Evolutionary conservation across 1,140 invertebrate species (phyloP), one percentile per base, ranked within the genome.

Genomic region (Philopotamus ludificatus): DNA sequence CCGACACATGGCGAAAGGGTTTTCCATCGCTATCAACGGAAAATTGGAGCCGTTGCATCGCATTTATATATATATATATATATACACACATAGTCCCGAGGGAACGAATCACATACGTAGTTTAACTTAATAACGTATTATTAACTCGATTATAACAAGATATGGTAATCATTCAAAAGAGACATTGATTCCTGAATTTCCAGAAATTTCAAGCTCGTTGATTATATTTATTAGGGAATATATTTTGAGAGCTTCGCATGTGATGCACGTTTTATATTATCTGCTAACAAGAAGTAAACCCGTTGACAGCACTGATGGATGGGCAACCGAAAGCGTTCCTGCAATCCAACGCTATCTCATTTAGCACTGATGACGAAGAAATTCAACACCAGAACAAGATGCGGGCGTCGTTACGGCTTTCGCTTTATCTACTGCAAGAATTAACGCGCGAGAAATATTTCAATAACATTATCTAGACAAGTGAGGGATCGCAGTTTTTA

Each of bases 231-330:
- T n/a, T n/a, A n/a, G n/a, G n/a, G n/a, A n/a, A n/a, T n/a, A n/a
- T n/a, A n/a, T n/a, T n/a, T n/a, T n/a, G n/a, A n/a, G n/a, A n/a
- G n/a, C n/a, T n/a, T n/a, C n/a, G n/a, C n/a, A n/a, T n/a, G n/a
- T n/a, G n/a, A n/a, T n/a, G n/a, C n/a, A n/a, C n/a, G n/a, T n/a
- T n/a, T n/a, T n/a, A n/a, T n/a, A n/a, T n/a, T 22, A n/a, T 45
- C 45, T 39, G 63, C 53, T 23, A 63, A 62, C 53, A 59, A 44
- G 42, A 67, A 67, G 62, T 67, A 63, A 67, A 67, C 51, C 63
- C 44, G 42, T 10, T 64, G 61, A 64, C 66, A 68, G 66, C 61
- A 3, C 62, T 68, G 66, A 68, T 68, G 66, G 57, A 68, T 68
- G 66, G 60, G 50, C 54, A 45, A 12, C 28, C 2, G 50, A 9